These are phyloP conservation scores for Palloptera scutellata DNA, from an alignment of 2,888 invertebrate species.

Conservation along the genomic window DNA sequence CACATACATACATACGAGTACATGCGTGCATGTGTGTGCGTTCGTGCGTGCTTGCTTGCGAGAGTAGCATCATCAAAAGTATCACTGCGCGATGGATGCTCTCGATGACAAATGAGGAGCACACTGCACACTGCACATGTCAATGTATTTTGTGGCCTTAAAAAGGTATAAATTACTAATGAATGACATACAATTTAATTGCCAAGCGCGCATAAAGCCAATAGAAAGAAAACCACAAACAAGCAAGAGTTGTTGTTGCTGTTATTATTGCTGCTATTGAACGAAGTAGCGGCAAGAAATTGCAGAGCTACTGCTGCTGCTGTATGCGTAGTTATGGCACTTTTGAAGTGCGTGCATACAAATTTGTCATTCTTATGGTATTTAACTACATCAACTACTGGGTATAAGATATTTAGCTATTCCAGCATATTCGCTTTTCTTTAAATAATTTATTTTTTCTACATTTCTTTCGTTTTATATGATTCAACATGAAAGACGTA, in stretches of 20 bases:
- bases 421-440: no score
- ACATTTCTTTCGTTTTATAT: no score
- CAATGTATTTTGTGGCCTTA: slow-evolving; percentile 44
- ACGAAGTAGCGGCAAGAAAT: neutral
- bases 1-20: no score
- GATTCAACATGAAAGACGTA: no score
- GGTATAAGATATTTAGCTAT: no score
- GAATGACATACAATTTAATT: slow-evolving; percentile 63
- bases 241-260: slow-evolving; percentile 6
- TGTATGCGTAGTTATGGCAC: slow-evolving; percentile 44
- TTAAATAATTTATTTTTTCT: no score
- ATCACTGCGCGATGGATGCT: no score
- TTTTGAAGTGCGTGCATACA: slow-evolving; percentile 57
- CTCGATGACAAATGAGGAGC: slow-evolving; percentile 25
- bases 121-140: slow-evolving; percentile 31
- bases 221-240: slow-evolving; percentile 4
- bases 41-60: no score
- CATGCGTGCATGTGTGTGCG: no score
- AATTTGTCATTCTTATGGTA: slow-evolving; percentile 56
- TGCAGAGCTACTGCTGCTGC: slow-evolving; percentile 7
- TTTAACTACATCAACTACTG: no score
- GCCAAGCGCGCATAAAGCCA: slow-evolving; percentile 40
- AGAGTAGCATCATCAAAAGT: no score
- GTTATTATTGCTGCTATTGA: neutral
- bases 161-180: slow-evolving; percentile 63